Percentiles rank a stretch among this genome's conserved stretches.
These are phyloP conservation scores for Chloropsis cyanopogon DNA, from an alignment of 2,113 vertebrate species.

Conservation along the genomic window DNA sequence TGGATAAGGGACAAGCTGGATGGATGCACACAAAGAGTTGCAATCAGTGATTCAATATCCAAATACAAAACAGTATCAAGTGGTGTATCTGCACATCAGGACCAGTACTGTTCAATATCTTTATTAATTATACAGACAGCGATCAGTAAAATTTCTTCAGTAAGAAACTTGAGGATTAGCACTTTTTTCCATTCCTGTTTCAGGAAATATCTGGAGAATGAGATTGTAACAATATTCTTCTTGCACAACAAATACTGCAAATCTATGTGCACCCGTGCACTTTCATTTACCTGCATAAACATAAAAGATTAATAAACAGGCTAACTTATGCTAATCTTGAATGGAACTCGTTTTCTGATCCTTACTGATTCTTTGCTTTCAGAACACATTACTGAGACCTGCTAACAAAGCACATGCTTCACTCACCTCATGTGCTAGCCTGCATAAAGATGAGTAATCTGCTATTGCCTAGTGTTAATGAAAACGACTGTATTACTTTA, in stretches of 20 bases:
- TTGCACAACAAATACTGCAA: background rate
- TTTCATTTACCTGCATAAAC: background rate
- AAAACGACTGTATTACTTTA: background rate
- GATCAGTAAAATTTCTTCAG: background rate
- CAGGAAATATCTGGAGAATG: background rate
- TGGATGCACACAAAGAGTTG: background rate
- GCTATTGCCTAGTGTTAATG: background rate
- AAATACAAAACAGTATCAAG: background rate
- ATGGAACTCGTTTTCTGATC: background rate
- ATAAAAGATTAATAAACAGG: background rate
- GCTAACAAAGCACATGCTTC: background rate
- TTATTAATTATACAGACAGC: background rate
- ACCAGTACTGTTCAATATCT: background rate
- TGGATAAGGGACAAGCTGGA: background rate
- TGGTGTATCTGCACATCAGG: background rate
- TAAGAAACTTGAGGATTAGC: background rate
- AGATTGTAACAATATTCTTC: background rate
- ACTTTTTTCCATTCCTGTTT: background rate
- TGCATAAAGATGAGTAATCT: background rate
- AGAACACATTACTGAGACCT: background rate
- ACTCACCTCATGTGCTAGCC: background rate
- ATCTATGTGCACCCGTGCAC: background rate
- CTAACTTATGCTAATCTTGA: background rate
- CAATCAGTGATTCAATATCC: background rate
- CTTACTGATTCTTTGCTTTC: background rate